These are phyloP conservation scores for Perodicticus potto DNA, from an alignment of 2,797 vertebrate genomes.

Conservation along the genomic window DNA sequence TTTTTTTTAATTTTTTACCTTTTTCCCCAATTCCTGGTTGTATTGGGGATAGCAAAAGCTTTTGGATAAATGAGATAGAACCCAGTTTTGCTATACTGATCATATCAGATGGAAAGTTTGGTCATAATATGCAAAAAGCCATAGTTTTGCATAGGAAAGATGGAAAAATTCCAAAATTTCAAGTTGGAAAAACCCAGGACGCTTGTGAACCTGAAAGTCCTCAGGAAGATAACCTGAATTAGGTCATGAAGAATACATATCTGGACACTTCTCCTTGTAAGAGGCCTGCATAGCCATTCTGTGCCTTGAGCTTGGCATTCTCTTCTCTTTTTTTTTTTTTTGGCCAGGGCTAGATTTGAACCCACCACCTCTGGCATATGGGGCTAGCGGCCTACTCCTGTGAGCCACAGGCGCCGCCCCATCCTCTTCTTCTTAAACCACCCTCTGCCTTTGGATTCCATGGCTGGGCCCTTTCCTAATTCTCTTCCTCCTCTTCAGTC, in stretches of 20 bases:
- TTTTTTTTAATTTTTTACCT: background rate
- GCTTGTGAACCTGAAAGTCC: background rate
- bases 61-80: constrained; percentile 28
- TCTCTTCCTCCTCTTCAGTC: background rate
- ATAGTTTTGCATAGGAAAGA: background rate
- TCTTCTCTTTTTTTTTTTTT: too few species aligned
- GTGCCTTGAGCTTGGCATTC: background rate
- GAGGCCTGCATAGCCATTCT: background rate
- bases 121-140: background rate
- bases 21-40: background rate
- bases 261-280: background rate
- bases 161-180: background rate
- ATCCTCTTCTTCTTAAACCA: constrained; percentile 8
- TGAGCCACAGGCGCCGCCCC: background rate
- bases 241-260: background rate
- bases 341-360: too few species aligned
- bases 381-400: too few species aligned
- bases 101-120: background rate
- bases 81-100: background rate
- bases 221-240: background rate
- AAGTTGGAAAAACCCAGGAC: constrained; percentile 1
- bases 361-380: too few species aligned
- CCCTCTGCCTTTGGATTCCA: constrained; percentile 18
- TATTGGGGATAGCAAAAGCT: background rate
- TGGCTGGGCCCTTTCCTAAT: background rate